Evolutionary conservation across 1,140 invertebrate species (phyloP), one percentile per base, ranked within the genome.

Genomic region (Episyrphus balteatus): DNA sequence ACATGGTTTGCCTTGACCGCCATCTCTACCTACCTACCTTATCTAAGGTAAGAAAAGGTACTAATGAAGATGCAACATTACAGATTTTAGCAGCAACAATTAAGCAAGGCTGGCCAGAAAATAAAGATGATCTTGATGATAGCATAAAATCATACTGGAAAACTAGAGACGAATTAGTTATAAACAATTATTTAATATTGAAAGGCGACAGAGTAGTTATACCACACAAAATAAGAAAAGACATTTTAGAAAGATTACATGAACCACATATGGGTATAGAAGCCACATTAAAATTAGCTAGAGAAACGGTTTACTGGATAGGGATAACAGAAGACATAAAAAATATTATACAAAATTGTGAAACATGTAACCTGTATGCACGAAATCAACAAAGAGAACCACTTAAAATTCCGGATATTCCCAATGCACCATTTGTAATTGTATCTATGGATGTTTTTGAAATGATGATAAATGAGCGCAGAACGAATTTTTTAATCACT

Each of bases 271-370:
- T 21, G 9, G 45, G 47, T 60, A 32, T 40, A 50, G 44, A 48
- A 53, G n/a, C 26, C 57, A 34, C 60, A 58, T 42, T 46, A 47
- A 31, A 46, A 46, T 36, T 64, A 65, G 42, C 48, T 57, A 42
- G 57, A 54, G 5, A 58, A 51, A 41, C 43, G 54, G 17, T 61
- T 53, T 37, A 37, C 48, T 64, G 59, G 58, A 61, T 62, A 11
- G 46, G 46, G 5, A 56, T 63, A 18, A 31, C 18, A 9, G 3
- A 14, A 21, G 31, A 51, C 5, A 19, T 48, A 3, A 37, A 31
- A 41, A 14, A 51, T 10, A 33, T 12, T 7, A 17, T 48, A 18
- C 5, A 45, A 21, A 14, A 44, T 32, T 54, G 52, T 47, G n/a
- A 36, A 42, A 32, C 21, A 33, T 51, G 49, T 19, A 8, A 12